Conservation (phyloP, 2,888 invertebrate genomes). For the Ernsta delagoae region DNA sequence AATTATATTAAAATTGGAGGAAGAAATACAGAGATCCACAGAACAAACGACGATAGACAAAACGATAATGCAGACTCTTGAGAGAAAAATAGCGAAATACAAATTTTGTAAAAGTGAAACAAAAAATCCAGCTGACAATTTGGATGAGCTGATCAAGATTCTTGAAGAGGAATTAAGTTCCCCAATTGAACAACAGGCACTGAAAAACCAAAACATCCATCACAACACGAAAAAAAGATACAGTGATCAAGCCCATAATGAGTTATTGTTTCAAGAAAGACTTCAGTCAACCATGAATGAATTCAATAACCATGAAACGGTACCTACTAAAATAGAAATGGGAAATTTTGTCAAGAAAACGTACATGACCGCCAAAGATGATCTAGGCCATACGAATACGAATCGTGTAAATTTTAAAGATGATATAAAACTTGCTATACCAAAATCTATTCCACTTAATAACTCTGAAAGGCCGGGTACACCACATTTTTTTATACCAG, state of each 20-base stretch:
- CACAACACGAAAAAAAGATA: slow-evolving; percentile 39
- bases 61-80: slow-evolving; percentile 58
- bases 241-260: slow-evolving; percentile 14
- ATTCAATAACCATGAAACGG: slow-evolving; percentile 42
- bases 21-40: slow-evolving; percentile 58
- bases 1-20: slow-evolving; percentile 71
- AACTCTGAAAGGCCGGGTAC: slow-evolving; percentile 41
- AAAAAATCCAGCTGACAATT: slow-evolving; percentile 58
- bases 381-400: slow-evolving; percentile 50
- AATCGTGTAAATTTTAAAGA: slow-evolving; percentile 59
- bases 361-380: slow-evolving; percentile 50
- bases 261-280: slow-evolving; percentile 8
- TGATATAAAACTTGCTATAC: slow-evolving; percentile 54
- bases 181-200: slow-evolving; percentile 48
- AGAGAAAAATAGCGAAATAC: slow-evolving; percentile 59
- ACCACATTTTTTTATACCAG: slow-evolving; percentile 21
- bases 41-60: slow-evolving; percentile 60
- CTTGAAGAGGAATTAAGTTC: slow-evolving; percentile 71
- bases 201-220: slow-evolving; percentile 21
- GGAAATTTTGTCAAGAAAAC: slow-evolving; percentile 58
- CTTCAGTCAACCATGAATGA: background rate
- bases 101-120: slow-evolving; percentile 50
- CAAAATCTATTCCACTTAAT: slow-evolving; percentile 49
- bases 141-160: slow-evolving; percentile 71
- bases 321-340: slow-evolving; percentile 56